Evolutionary conservation across 2,113 vertebrate genomes (phyloP).

Genomic region (Elephantulus edwardii): DNA sequence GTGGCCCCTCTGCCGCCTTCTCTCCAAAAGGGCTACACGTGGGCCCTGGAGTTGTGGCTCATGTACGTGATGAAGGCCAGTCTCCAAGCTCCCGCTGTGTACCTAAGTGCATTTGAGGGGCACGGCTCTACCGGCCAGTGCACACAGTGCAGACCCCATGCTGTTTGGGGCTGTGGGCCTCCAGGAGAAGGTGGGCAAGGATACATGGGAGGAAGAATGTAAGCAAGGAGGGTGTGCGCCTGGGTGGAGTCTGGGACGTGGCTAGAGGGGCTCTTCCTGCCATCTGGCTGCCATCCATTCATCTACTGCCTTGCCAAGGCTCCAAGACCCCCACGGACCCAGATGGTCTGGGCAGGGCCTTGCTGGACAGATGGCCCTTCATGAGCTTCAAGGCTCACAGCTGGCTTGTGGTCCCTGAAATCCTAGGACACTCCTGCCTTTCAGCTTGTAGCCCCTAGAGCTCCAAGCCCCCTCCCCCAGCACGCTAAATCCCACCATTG

Average conservation of each 20-base stretch:
- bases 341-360: not conserved
- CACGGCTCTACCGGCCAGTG: not conserved
- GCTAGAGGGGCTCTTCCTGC: not conserved
- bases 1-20: too few relatives aligned
- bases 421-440: conserved; percentile 73
- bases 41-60: too few relatives aligned
- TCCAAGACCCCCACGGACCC: too few relatives aligned
- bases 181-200: not conserved
- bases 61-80: too few relatives aligned
- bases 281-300: not conserved
- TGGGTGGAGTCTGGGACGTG: not conserved
- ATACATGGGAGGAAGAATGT: not conserved
- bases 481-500: conserved; percentile 77
- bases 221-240: not conserved
- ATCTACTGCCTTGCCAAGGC: too few relatives aligned
- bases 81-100: too few relatives aligned
- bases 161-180: not conserved
- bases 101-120: too few relatives aligned
- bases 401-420: conserved; percentile 40
- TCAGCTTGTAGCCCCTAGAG: conserved; percentile 62
- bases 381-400: conserved; percentile 33
- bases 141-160: not conserved
- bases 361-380: conserved; percentile 62
- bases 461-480: not conserved
- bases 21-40: too few relatives aligned